These are phyloP conservation scores for Gallinago solitaria DNA, from an alignment of 2,797 vertebrate genomes.

Conservation along the genomic window DNA sequence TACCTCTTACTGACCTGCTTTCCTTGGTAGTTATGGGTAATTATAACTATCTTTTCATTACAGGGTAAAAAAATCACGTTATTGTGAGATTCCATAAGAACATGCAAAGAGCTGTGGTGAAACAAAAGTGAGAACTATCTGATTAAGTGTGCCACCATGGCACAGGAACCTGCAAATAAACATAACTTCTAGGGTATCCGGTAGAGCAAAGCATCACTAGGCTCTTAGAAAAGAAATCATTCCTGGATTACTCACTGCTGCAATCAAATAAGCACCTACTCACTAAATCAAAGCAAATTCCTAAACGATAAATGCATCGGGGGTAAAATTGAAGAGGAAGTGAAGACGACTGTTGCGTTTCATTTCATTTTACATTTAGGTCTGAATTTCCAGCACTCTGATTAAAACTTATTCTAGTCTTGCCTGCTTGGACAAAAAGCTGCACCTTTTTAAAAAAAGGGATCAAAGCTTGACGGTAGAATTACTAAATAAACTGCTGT, in stretches of 20 bases:
- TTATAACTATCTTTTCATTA: background rate
- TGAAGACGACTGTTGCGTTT: background rate
- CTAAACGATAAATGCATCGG: background rate
- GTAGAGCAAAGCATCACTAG: background rate
- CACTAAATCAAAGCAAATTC: background rate
- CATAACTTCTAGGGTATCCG: background rate
- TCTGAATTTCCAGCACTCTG: background rate
- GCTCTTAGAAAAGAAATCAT: background rate
- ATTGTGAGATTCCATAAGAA: background rate
- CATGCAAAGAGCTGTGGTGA: background rate
- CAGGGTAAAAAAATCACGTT: background rate
- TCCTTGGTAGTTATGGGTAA: background rate
- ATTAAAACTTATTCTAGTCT: background rate
- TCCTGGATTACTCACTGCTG: background rate
- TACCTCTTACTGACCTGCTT: background rate
- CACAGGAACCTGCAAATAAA: background rate
- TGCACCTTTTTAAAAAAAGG: background rate
- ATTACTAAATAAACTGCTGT: conserved; percentile 16
- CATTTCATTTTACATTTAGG: background rate
- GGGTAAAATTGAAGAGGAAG: conserved; percentile 1
- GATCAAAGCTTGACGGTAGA: background rate
- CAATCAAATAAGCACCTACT: background rate
- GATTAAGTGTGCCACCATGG: background rate
- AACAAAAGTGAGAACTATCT: background rate
- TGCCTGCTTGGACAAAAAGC: background rate